Evolutionary conservation across 2,113 vertebrate species (phyloP), one percentile per base, ranked within the genome.

Genomic region (Sceloporus undulatus): DNA sequence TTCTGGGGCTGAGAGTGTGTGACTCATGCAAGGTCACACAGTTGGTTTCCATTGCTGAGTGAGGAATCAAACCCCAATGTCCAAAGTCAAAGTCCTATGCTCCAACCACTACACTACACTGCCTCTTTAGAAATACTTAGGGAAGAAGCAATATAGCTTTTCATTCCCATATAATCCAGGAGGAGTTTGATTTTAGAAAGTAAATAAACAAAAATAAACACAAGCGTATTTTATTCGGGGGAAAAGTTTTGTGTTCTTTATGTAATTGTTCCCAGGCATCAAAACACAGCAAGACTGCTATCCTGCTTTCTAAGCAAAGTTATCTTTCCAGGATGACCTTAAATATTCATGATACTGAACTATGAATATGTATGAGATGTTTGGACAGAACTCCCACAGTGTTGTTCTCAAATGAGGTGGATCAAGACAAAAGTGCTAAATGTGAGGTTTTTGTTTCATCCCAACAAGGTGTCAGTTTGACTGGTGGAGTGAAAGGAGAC

Each of bases 121-220:
- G 48, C 5, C 48, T 48, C 5, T 48, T 7, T 48, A 48, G 10
- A 94, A 92, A 91, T 56, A 82, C 48, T 65, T 75, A 80, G 11
- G 85, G 79, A 92, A 86, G 87, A 92, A 85, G 90, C 87, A 84
- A 68, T 48, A 79, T 48, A 11, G 21, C 85, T 87, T 88, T 94
- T 86, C 68, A 83, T 87, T 48, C 84, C 79, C 89, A 65, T 75
- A 87, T 87, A 89, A 87, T 90, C 81, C 68, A 38, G 16, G 42
- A 59, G 14, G 79, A 90, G 9, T 81, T 3, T 14, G 89, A 34
- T 90, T 90, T 93, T 91, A 87, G 79, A 92, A 91, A n/a, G 14
- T 34, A 6, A 94, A 86, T 54, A 29, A 93, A 21, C n/a, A 93
- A 92, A 93, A 92, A 92, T 73, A 85, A 93, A 90, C 78, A 84